Evolutionary conservation across 2,888 invertebrate genomes (phyloP).

Genomic region (Antheraea assamensis): DNA sequence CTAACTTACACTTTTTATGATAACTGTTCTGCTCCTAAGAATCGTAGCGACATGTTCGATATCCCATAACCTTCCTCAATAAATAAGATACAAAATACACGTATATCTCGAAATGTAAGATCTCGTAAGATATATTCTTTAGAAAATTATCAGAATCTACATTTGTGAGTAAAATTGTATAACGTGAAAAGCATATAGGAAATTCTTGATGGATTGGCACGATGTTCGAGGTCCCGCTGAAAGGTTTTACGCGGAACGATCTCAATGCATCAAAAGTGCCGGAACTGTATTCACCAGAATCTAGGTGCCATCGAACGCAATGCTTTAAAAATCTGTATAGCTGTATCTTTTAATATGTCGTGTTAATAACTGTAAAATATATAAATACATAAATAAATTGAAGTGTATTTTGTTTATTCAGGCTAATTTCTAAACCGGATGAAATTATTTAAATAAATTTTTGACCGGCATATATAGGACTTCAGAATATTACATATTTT

Average conservation of each 20-base stretch:
- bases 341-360: neutral
- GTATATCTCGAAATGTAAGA: too few relatives aligned
- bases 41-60: too few relatives aligned
- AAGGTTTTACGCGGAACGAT: conserved; percentile 2
- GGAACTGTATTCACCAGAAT: neutral
- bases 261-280: neutral
- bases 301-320: neutral
- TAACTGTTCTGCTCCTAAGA: too few relatives aligned
- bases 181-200: neutral
- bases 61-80: too few relatives aligned
- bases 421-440: too few relatives aligned
- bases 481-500: too few relatives aligned
- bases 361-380: neutral
- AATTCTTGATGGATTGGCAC: neutral
- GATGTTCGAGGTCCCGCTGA: neutral
- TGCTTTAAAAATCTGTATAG: neutral
- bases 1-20: too few relatives aligned
- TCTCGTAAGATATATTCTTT: neutral
- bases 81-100: too few relatives aligned
- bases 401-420: too few relatives aligned
- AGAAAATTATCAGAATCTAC: neutral
- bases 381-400: neutral
- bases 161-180: neutral
- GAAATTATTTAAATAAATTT: too few relatives aligned
- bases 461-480: too few relatives aligned